Conservation (phyloP, 2,888 invertebrate genomes). For the Pecten maximus region DNA sequence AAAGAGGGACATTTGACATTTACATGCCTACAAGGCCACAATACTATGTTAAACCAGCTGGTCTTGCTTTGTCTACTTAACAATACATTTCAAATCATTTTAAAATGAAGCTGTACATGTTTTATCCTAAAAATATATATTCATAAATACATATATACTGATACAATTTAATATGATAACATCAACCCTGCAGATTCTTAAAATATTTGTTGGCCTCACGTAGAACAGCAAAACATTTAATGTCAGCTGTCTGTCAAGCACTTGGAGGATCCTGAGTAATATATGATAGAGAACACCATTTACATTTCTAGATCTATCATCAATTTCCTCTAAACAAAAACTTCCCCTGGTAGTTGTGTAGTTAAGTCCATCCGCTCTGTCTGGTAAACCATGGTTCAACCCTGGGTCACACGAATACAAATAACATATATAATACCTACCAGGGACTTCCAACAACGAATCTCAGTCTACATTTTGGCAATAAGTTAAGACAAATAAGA, state of each 20-base stretch:
- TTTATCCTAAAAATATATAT: not conserved
- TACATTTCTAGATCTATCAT: constrained; percentile 7
- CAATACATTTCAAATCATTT: not conserved
- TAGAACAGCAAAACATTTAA: not conserved
- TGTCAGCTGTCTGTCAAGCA: not conserved
- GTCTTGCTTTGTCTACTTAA: not conserved
- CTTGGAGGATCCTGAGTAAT: not conserved
- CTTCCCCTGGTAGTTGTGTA: not conserved
- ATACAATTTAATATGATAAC: not conserved
- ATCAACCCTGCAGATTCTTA: not conserved
- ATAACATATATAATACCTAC: too few species aligned
- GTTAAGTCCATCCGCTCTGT: not conserved
- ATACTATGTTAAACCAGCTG: not conserved
- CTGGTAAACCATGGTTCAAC: not conserved
- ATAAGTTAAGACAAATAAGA: too few species aligned
- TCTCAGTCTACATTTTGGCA: too few species aligned
- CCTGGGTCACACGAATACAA: not conserved
- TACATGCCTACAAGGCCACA: not conserved
- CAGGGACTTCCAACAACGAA: too few species aligned
- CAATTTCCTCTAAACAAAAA: not conserved
- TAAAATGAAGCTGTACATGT: not conserved
- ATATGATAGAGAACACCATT: not conserved
- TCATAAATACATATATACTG: too few species aligned
- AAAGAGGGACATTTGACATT: not conserved
- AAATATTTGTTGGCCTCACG: not conserved